A percentile compares a stretch with the other conserved stretches of the same genome.
These are phyloP conservation scores for Dendronephthya gigantea DNA, from an alignment of 64 coral and sea anemone species.

Conservation along the genomic window DNA sequence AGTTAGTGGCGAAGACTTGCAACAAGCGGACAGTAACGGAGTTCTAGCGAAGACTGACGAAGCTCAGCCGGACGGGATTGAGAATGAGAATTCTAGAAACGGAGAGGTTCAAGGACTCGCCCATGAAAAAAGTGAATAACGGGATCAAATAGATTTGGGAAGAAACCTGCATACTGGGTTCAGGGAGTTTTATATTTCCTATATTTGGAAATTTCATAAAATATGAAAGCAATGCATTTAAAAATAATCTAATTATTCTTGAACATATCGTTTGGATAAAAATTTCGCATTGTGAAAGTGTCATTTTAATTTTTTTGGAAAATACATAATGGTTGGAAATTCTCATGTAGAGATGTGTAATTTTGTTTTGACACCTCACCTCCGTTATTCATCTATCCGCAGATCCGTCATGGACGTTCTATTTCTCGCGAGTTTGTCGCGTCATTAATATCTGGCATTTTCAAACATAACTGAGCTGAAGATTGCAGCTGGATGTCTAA, in stretches of 20 bases:
- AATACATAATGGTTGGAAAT: not conserved
- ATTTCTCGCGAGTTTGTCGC: not conserved
- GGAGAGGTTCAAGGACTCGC: too few species aligned
- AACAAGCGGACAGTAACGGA: not conserved
- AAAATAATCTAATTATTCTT: not conserved
- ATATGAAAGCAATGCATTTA: not conserved
- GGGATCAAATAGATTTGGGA: too few species aligned
- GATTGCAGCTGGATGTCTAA: too few species aligned
- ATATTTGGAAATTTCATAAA: too few species aligned
- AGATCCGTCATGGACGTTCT: not conserved
- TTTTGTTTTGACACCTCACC: not conserved
- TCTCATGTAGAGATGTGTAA: not conserved
- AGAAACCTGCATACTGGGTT: too few species aligned
- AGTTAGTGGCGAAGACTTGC: slow-evolving; percentile 65
- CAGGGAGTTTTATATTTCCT: not conserved
- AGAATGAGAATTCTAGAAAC: not conserved
- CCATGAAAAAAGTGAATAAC: not conserved
- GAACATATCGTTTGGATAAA: not conserved
- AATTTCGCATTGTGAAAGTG: not conserved
- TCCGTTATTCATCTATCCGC: not conserved
- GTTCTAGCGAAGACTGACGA: not conserved
- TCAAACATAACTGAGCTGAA: not conserved
- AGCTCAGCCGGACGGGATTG: not conserved
- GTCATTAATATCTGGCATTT: not conserved
- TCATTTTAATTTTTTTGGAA: not conserved